phyloP scores from a whole-genome alignment of 2,113 vertebrate species.

The Stegostoma tigrinum region DNA sequence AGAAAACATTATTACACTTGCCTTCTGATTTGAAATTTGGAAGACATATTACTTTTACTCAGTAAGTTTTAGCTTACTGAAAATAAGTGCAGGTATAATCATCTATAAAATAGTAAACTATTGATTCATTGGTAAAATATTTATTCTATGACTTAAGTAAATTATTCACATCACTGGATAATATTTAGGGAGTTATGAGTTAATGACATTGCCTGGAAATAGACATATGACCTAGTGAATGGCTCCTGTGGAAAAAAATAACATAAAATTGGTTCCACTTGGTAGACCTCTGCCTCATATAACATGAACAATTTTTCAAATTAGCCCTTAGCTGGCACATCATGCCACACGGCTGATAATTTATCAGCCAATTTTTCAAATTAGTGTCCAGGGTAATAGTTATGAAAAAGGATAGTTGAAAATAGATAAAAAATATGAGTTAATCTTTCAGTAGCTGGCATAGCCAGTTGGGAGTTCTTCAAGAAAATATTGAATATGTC shows the following conservation, averaged over 20 bases:
- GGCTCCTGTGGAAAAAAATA: background rate
- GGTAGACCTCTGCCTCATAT: background rate
- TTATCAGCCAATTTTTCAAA: background rate
- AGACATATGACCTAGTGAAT: background rate
- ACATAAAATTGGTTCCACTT: background rate
- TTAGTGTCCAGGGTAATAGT: background rate
- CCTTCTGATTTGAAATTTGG: background rate
- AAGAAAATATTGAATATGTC: background rate
- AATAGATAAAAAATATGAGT: background rate
- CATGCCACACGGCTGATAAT: background rate
- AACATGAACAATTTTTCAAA: background rate
- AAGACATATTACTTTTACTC: background rate
- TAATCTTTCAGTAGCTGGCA: background rate
- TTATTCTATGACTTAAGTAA: background rate
- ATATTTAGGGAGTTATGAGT: background rate
- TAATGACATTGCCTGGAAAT: background rate
- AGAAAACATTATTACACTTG: background rate
- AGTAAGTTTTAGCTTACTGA: background rate
- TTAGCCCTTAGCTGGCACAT: background rate
- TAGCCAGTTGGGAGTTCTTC: background rate
- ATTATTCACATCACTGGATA: background rate
- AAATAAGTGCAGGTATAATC: background rate
- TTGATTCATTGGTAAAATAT: background rate
- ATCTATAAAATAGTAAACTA: background rate
- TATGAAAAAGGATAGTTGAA: background rate